Conservation (phyloP, 2,797 vertebrate genomes). For the Rhadinocentrus ornatus region DNA sequence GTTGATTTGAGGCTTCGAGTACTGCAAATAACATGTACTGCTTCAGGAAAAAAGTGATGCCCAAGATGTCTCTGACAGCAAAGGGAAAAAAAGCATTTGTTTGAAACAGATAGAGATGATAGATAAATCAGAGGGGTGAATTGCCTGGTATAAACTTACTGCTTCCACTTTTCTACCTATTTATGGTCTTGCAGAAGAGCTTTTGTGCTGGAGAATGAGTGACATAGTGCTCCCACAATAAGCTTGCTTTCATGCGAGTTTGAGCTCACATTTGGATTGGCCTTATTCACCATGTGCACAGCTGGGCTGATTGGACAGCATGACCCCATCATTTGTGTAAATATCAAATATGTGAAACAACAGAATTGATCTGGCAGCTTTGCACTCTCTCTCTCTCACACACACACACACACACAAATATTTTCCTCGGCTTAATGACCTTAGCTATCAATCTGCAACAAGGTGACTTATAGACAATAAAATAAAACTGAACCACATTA, state of each 20-base stretch:
- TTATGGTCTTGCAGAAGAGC: slow-evolving; percentile 51
- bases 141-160: slow-evolving; percentile 34
- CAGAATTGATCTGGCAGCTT: slow-evolving; percentile 49
- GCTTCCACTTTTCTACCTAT: slow-evolving; percentile 53
- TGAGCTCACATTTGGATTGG: slow-evolving; percentile 71
- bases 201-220: slow-evolving; percentile 69
- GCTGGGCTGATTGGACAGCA: slow-evolving; percentile 70
- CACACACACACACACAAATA: slow-evolving; percentile 2
- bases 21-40: slow-evolving; percentile 11
- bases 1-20: slow-evolving; percentile 22
- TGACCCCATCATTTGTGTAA: slow-evolving; percentile 70
- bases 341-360: slow-evolving; percentile 57
- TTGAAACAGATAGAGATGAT: slow-evolving; percentile 28
- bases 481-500: slow-evolving; percentile 31
- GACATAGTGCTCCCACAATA: slow-evolving; percentile 72
- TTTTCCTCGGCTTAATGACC: slow-evolving; percentile 43
- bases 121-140: slow-evolving; percentile 16
- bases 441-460: slow-evolving; percentile 35
- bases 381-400: slow-evolving; percentile 40
- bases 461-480: slow-evolving; percentile 40
- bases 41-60: not conserved
- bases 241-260: slow-evolving; percentile 61
- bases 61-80: slow-evolving; percentile 12
- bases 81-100: slow-evolving; percentile 8
- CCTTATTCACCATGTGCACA: slow-evolving; percentile 75